A percentile compares a stretch with the other conserved stretches of the same genome.
Evolutionary conservation across 2,888 invertebrate genomes (phyloP).

Genomic region (Julus scandinavius): DNA sequence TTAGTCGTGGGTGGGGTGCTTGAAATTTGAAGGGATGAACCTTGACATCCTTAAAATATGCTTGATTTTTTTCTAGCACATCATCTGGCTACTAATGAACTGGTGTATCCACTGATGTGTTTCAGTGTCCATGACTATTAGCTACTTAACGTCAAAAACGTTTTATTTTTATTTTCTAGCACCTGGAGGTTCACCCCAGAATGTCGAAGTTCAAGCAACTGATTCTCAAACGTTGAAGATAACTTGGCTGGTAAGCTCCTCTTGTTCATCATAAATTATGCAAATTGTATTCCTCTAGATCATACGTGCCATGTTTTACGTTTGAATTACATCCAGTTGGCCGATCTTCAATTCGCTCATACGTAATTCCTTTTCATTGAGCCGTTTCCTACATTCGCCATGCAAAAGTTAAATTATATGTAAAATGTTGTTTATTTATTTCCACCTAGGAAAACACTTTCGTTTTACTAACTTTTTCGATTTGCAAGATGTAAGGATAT

Average conservation of each 20-base stretch:
- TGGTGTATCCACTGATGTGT: too few species aligned
- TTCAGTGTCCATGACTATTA: too few species aligned
- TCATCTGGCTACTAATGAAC: too few species aligned
- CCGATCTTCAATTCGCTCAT: not conserved
- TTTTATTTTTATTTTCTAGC: conserved; percentile 51
- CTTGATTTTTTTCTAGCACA: too few species aligned
- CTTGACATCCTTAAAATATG: too few species aligned
- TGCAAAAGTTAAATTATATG: too few species aligned
- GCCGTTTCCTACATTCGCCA: not conserved
- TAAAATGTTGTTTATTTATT: not conserved
- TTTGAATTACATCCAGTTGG: not conserved
- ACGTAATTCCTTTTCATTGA: not conserved
- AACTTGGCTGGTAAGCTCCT: conserved; percentile 57
- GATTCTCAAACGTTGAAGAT: conserved; percentile 56
- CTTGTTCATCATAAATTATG: not conserved
- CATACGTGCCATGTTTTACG: not conserved
- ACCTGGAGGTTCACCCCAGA: conserved; percentile 57
- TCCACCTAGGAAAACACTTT: not conserved
- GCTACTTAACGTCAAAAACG: too few species aligned
- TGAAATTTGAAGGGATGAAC: too few species aligned
- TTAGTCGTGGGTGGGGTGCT: too few species aligned
- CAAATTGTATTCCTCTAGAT: not conserved
- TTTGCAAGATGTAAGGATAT: too few species aligned
- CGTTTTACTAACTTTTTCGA: not conserved
- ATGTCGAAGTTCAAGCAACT: conserved; percentile 54